Evolutionary conservation across 2,797 vertebrate species (phyloP), one percentile per base, ranked within the genome.

Genomic region (Sebastiscus albofasciatus): DNA sequence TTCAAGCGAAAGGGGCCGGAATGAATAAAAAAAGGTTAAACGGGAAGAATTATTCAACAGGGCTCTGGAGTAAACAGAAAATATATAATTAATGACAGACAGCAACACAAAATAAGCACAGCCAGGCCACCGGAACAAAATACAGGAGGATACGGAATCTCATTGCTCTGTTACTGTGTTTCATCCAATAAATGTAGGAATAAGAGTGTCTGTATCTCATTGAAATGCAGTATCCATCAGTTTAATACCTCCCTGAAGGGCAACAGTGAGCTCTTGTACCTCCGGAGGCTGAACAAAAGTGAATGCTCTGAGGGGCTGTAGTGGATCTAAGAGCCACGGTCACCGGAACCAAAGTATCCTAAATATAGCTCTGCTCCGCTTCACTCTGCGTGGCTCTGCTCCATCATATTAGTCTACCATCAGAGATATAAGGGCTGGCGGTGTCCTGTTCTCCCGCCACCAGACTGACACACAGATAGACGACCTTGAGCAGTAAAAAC

Each of bases 281-380:
- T 87, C 88, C 61, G 39, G 86, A 92, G 88, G 82, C 74, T 77
- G 84, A 91, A 87, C 83, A 88, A 84, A 89, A 93, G 88, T 85
- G 76, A 92, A 89, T 31, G 82, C 87, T 93, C 77, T 20, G 72
- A 87, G 77, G 76, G 77, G 18, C 71, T 89, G 82, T 84, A 83
- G 87, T 79, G 90, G 83, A 92, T 92, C 83, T 83, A 79, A 90
- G 86, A 90, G 81, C 86, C 77, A 78, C 55, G 79, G 83, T 87
- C 89, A 90, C 87, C 67, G 70, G 83, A 90, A 89, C 89, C 83
- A 88, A 90, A 84, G 75, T 88, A 88, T 84, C 84, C 90, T 91
- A 93, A 92, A 94, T 93, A 94, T 93, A 93, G 83, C 85, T 72
- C 66, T 67, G 81, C 82, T 85, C 27, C 46, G 79, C 78, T 86